These are phyloP conservation scores for Cranoglanis bouderius DNA, from an alignment of 2,113 vertebrate species.

Conservation along the genomic window DNA sequence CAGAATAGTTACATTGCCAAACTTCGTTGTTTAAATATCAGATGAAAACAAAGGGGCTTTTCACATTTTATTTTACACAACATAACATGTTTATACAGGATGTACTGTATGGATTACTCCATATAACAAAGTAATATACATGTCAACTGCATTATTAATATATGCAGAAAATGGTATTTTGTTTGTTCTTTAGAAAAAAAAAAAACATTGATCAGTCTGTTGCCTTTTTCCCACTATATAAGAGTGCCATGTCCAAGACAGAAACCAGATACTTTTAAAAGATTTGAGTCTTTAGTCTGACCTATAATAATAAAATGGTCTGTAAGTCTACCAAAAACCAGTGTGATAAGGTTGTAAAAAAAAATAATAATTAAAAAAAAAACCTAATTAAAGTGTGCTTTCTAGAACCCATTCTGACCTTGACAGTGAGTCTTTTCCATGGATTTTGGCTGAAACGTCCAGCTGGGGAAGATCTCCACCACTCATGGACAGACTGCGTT, in stretches of 20 bases:
- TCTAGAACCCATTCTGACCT: constrained; percentile 91
- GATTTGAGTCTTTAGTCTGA: constrained; percentile 22
- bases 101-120: constrained; percentile 79
- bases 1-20: not conserved
- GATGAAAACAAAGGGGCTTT: constrained; percentile 71
- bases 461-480: constrained; percentile 80
- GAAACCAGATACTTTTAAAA: constrained; percentile 33
- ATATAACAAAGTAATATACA: constrained; percentile 81
- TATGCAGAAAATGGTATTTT: constrained; percentile 70
- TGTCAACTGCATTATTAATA: constrained; percentile 46
- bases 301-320: constrained; percentile 38
- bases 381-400: constrained; percentile 77
- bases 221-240: not conserved
- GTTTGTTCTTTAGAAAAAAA: constrained; percentile 65
- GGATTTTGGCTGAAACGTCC: constrained; percentile 64
- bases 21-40: constrained; percentile 55
- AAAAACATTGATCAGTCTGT: constrained; percentile 50
- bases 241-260: constrained; percentile 26
- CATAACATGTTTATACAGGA: constrained; percentile 77
- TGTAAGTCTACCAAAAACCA: constrained; percentile 56
- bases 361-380: constrained; percentile 1
- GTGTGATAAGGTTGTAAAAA: constrained; percentile 56
- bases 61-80: constrained; percentile 85
- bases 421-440: constrained; percentile 78
- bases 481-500: constrained; percentile 90